A percentile compares a stretch with the other conserved stretches of the same genome.
phyloP scores from a whole-genome alignment of 2,113 vertebrate species.

The Daboia siamensis region DNA sequence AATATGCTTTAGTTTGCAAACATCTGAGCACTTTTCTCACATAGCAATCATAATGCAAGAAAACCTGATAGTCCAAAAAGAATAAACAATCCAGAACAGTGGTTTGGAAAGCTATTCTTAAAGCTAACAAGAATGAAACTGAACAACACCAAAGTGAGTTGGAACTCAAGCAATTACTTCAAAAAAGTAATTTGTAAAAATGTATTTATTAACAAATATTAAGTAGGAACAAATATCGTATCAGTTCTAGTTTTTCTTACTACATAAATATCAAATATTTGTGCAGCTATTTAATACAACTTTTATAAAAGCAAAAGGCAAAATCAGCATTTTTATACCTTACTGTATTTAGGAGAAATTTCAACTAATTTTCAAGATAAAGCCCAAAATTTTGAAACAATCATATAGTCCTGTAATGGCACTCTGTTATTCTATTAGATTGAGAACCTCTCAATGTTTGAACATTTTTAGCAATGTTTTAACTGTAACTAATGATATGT shows the following conservation, averaged over 20 bases:
- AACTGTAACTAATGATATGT: neutral
- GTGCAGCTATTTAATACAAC: constrained; percentile 57
- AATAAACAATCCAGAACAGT: neutral
- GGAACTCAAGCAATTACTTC: constrained; percentile 41
- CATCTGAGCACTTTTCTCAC: neutral
- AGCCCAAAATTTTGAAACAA: neutral
- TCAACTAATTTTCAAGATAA: neutral
- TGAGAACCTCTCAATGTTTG: constrained; percentile 6
- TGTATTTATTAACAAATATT: constrained; percentile 52
- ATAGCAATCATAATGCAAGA: neutral
- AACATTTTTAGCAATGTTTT: constrained; percentile 12
- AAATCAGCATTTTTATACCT: constrained; percentile 13
- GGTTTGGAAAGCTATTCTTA: constrained; percentile 26
- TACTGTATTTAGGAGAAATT: neutral
- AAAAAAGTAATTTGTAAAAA: constrained; percentile 48
- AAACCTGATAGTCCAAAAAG: neutral
- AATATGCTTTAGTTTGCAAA: neutral
- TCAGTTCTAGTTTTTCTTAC: constrained; percentile 56
- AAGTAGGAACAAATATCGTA: constrained; percentile 49
- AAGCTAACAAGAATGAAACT: constrained; percentile 39
- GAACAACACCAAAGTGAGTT: constrained; percentile 7
- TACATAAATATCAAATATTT: constrained; percentile 52
- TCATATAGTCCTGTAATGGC: constrained; percentile 1
- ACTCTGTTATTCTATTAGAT: constrained; percentile 10
- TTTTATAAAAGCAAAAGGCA: constrained; percentile 20